Conservation (phyloP, 2,797 vertebrate genomes). For the Cyclura pinguis region DNA sequence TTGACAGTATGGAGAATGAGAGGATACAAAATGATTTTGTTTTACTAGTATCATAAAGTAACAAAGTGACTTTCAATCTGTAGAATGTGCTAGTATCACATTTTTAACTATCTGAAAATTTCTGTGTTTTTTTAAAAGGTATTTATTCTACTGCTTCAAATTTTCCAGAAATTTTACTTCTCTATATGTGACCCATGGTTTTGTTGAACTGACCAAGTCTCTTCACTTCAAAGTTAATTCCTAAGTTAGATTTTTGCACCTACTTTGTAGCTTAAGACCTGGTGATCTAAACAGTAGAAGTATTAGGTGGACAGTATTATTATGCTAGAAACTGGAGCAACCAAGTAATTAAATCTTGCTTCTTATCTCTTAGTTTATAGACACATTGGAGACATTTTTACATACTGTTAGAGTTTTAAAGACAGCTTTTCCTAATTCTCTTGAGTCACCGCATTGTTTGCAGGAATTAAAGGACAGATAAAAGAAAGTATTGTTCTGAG, state of each 20-base stretch:
- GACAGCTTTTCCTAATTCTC: slow-evolving; percentile 7
- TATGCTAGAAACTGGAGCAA: neutral
- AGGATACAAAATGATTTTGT: too few species aligned
- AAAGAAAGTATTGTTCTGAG: neutral
- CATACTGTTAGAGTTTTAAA: neutral
- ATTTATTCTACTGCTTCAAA: too few species aligned
- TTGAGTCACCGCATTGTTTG: neutral
- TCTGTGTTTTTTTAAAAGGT: too few species aligned
- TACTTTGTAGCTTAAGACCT: neutral
- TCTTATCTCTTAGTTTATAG: neutral
- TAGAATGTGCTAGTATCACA: too few species aligned
- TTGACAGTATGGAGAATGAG: too few species aligned
- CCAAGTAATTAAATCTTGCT: neutral
- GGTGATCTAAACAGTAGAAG: neutral
- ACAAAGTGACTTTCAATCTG: too few species aligned
- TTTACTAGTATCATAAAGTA: too few species aligned
- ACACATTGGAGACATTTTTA: neutral
- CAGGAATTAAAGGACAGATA: neutral
- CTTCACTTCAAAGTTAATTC: neutral
- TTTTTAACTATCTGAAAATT: too few species aligned
- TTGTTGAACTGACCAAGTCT: neutral
- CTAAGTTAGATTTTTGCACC: neutral
- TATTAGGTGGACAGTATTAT: neutral
- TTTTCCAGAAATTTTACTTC: too few species aligned
- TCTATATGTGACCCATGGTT: neutral